Percentiles rank a stretch among this genome's conserved stretches.
Conservation (phyloP, 1,140 invertebrate species). For the Aphelinus atriplicis region DNA sequence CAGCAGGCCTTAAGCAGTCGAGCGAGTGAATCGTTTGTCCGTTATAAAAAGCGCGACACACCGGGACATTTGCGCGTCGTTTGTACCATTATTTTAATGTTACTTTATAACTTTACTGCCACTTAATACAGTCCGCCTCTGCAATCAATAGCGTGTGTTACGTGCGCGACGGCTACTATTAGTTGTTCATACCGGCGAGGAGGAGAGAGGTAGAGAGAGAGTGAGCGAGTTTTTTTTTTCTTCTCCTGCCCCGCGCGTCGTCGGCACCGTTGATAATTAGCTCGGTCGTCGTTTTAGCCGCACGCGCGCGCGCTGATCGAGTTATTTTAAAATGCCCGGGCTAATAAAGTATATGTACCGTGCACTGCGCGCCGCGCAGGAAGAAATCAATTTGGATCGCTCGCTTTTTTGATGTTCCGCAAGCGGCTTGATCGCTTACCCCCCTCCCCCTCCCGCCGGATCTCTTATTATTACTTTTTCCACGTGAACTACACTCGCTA, state of each 20-base stretch:
- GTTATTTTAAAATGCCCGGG: neutral
- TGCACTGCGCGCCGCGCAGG: neutral
- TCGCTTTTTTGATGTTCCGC: neutral
- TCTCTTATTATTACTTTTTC: too few relatives aligned
- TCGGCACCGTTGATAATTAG: conserved; percentile 19
- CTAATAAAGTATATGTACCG: neutral
- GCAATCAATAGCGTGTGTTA: conserved; percentile 37
- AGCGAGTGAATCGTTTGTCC: too few relatives aligned
- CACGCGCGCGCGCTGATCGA: neutral
- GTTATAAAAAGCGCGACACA: too few relatives aligned
- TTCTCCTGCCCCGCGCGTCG: neutral
- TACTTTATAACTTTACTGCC: conserved; percentile 39
- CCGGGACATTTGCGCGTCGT: neutral
- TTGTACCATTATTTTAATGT: conserved; percentile 29
- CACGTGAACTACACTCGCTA: too few relatives aligned
- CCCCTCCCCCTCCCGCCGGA: too few relatives aligned
- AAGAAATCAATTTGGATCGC: conserved; percentile 16
- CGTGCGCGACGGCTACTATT: conserved; percentile 16
- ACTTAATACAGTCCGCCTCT: conserved; percentile 35
- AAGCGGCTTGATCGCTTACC: too few relatives aligned
- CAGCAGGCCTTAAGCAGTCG: too few relatives aligned
- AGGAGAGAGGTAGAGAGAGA: too few relatives aligned
- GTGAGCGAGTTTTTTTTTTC: neutral
- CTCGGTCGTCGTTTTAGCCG: neutral
- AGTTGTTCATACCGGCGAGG: neutral